phyloP scores from a whole-genome alignment of 2,113 vertebrate genomes.

The Psephotus haematonotus region DNA sequence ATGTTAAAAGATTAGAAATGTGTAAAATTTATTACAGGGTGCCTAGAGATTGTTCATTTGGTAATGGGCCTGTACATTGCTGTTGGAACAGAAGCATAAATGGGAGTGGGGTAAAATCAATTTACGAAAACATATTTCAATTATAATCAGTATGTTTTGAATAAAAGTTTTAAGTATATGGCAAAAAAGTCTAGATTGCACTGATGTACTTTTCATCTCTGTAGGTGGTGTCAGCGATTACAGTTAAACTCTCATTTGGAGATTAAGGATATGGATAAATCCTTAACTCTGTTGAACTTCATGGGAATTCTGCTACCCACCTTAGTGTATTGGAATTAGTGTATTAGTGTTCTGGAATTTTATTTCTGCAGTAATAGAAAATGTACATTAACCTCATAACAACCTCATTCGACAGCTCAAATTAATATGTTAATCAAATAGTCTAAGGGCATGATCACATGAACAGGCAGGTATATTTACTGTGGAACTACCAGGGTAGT shows the following conservation, averaged over 20 bases:
- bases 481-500: not conserved
- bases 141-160: not conserved
- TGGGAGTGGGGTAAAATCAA: not conserved
- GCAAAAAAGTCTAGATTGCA: not conserved
- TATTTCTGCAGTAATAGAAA: not conserved
- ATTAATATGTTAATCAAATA: not conserved
- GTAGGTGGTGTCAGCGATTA: not conserved
- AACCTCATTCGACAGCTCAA: not conserved
- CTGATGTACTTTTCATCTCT: not conserved
- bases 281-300: not conserved
- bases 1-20: not conserved
- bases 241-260: not conserved
- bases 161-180: not conserved
- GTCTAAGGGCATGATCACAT: not conserved
- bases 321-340: not conserved
- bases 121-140: not conserved
- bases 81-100: not conserved
- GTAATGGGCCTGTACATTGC: not conserved
- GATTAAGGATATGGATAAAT: not conserved
- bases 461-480: not conserved
- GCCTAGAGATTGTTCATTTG: constrained; percentile 4
- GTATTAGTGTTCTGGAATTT: not conserved
- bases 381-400: not conserved
- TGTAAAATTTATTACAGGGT: constrained; percentile 30
- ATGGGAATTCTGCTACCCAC: not conserved